Conservation (phyloP, 2,797 vertebrate species). For the Hylomyscus alleni region DNA sequence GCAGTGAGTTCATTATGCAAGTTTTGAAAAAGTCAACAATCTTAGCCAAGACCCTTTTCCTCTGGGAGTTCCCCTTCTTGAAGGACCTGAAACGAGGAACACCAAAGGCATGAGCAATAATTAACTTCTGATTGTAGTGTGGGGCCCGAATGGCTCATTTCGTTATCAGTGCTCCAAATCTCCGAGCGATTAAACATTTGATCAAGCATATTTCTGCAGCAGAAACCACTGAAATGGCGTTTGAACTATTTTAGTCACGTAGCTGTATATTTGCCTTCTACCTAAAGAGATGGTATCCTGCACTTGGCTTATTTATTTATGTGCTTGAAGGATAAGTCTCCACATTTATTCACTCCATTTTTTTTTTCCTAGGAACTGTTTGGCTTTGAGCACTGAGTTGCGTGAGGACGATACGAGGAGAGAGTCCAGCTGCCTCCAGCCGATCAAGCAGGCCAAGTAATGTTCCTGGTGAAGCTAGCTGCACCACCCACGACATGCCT, state of each 20-base stretch:
- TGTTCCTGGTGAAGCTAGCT: constrained; percentile 8
- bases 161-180: constrained; percentile 81
- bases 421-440: not conserved
- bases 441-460: not conserved
- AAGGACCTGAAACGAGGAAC: constrained; percentile 50
- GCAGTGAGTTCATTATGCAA: constrained; percentile 14
- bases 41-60: constrained; percentile 38
- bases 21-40: constrained; percentile 70
- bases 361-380: constrained; percentile 53
- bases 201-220: constrained; percentile 83
- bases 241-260: constrained; percentile 80
- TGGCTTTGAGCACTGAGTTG: constrained; percentile 3
- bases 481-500: not conserved
- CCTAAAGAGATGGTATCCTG: constrained; percentile 75
- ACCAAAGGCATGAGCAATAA: constrained; percentile 79
- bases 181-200: constrained; percentile 84
- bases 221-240: constrained; percentile 79
- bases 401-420: not conserved
- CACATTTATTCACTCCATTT: constrained; percentile 42
- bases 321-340: constrained; percentile 69
- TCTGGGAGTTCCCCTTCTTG: constrained; percentile 66
- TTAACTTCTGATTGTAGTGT: constrained; percentile 76
- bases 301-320: constrained; percentile 75
- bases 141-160: constrained; percentile 62
- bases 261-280: constrained; percentile 76